phyloP scores from a whole-genome alignment of 2,797 vertebrate species.

The Harpagifer antarcticus region DNA sequence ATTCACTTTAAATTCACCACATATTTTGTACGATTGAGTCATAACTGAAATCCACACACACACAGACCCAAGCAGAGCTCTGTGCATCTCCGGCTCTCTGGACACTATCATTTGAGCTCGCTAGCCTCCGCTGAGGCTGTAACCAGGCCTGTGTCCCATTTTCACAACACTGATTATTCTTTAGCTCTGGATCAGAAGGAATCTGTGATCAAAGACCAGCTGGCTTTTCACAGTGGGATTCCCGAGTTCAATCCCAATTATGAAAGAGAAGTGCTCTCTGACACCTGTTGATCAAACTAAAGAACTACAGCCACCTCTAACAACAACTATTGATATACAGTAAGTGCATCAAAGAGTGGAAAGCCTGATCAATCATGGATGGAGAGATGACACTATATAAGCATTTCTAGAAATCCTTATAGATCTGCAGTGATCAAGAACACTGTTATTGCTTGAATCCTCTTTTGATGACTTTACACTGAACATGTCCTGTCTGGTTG shows the following conservation, averaged over 20 bases:
- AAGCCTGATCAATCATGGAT: slow-evolving; percentile 6
- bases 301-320: slow-evolving; percentile 59
- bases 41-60: neutral
- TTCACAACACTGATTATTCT: slow-evolving; percentile 77
- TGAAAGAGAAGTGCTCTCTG: slow-evolving; percentile 61
- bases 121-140: slow-evolving; percentile 49
- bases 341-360: slow-evolving; percentile 23
- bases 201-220: slow-evolving; percentile 82
- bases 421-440: neutral
- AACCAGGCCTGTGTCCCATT: slow-evolving; percentile 70
- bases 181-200: slow-evolving; percentile 79
- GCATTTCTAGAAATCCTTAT: neutral
- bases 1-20: neutral
- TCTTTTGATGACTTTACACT: slow-evolving; percentile 9
- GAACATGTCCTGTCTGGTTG: neutral
- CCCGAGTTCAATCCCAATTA: slow-evolving; percentile 44
- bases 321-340: slow-evolving; percentile 10
- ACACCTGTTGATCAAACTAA: slow-evolving; percentile 75
- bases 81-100: slow-evolving; percentile 32
- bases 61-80: slow-evolving; percentile 13
- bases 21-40: neutral
- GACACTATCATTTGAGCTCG: slow-evolving; percentile 43
- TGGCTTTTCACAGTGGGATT: slow-evolving; percentile 68
- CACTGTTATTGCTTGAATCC: neutral
- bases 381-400: slow-evolving; percentile 1